Percentiles rank a stretch among this genome's conserved stretches.
These are phyloP conservation scores for Chrosomus eos DNA, from an alignment of 2,797 vertebrate species.

Conservation along the genomic window DNA sequence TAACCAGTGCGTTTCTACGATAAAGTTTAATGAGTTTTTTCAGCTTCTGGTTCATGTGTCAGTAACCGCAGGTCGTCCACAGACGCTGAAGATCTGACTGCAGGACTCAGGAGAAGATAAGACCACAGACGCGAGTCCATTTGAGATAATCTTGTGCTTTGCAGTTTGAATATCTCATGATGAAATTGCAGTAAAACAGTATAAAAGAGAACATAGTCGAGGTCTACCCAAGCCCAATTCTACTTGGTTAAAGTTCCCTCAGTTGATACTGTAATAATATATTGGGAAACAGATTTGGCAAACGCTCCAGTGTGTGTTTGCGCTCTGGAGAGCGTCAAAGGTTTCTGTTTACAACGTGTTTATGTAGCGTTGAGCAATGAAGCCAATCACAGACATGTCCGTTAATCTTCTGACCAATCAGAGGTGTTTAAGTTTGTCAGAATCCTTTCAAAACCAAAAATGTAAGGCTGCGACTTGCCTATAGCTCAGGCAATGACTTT, in stretches of 20 bases:
- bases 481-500: no score
- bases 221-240: not conserved
- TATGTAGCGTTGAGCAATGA: not conserved
- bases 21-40: conserved; percentile 30
- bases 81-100: conserved; percentile 1
- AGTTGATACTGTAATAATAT: not conserved
- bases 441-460: no score
- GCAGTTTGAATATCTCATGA: not conserved
- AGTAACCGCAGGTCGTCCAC: not conserved
- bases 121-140: not conserved
- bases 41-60: conserved; percentile 18
- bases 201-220: not conserved
- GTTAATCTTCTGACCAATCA: not conserved
- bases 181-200: not conserved
- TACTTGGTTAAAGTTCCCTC: not conserved
- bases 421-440: not conserved
- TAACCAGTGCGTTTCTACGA: not conserved
- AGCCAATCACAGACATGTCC: not conserved
- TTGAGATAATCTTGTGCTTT: not conserved
- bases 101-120: conserved; percentile 10
- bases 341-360: not conserved
- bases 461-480: no score
- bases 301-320: not conserved
- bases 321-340: not conserved
- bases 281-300: not conserved